Evolutionary conservation across 2,888 invertebrate species (phyloP).

Genomic region (Drosophila picticornis): DNA sequence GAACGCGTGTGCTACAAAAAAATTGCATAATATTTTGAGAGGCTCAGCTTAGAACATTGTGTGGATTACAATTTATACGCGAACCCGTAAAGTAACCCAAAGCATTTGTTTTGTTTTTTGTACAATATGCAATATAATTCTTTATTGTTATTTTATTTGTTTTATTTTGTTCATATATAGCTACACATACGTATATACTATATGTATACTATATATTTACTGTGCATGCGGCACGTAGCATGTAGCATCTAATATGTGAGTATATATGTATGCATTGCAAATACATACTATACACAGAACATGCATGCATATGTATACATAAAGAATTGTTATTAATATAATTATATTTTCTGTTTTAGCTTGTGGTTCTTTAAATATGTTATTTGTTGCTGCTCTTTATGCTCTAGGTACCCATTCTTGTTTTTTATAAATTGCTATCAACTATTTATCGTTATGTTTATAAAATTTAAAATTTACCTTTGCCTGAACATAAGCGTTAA

Average conservation of each 20-base stretch:
- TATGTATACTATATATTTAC: slow-evolving; percentile 32
- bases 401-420: slow-evolving; percentile 73
- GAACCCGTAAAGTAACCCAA: slow-evolving; percentile 19
- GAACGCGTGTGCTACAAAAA: slow-evolving; percentile 72
- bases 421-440: slow-evolving; percentile 35
- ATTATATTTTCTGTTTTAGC: slow-evolving; percentile 55
- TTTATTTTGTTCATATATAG: slow-evolving; percentile 14
- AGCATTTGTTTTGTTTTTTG: slow-evolving; percentile 22
- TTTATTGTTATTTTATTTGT: slow-evolving; percentile 78
- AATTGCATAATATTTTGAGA: slow-evolving; percentile 72
- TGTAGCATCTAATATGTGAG: slow-evolving; percentile 60
- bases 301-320: slow-evolving; percentile 18
- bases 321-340: slow-evolving; percentile 63
- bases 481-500: slow-evolving; percentile 76
- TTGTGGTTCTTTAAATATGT: slow-evolving; percentile 76
- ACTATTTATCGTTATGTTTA: slow-evolving; percentile 51
- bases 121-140: slow-evolving; percentile 82
- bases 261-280: slow-evolving; percentile 26
- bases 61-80: background rate
- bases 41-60: slow-evolving; percentile 6
- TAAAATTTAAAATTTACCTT: slow-evolving; percentile 72
- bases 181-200: slow-evolving; percentile 34
- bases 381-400: slow-evolving; percentile 70
- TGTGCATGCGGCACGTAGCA: slow-evolving; percentile 45
- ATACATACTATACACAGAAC: slow-evolving; percentile 16